Evolutionary conservation across 2,113 vertebrate genomes (phyloP), one percentile per base, ranked within the genome.

Genomic region (Scalopus aquaticus): DNA sequence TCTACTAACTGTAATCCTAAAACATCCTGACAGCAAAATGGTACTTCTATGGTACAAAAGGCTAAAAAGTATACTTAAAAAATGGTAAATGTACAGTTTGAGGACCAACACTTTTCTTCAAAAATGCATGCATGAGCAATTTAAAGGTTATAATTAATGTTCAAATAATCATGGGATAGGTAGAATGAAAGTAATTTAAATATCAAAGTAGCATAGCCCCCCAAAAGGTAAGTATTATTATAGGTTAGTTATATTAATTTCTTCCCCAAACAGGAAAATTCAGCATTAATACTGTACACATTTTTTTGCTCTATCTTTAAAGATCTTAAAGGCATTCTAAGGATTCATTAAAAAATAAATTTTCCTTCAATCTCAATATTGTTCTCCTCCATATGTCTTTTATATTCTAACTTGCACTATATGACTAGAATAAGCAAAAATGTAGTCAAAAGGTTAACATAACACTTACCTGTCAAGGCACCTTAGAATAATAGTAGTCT

Each of bases 401-500:
- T 58, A 76, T 65, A 51, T 30, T 69, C 65, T 58, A 86, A 90
- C 32, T 51, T 88, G 30, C 26, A 60, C 70, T 88, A 5, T 28
- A 69, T 5, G 90, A 93, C 44, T 54, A 70, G 64, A 90, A 65
- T 60, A 94, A 78, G 64, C 72, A 72, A 46, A 88, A 93, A 80
- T 10, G n/a, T n/a, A 65, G 49, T 88, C 32, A 78, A 88, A 91
- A 77, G 62, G 92, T 74, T 95, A 94, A 94, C n/a, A 81, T 69
- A 95, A 93, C 60, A 95, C 98, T 92, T 97, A 99, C 99, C 99
- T 99, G 97, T 99, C 99, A 80, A 99, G 99, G 95, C 99, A 99
- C 88, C 99, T 97, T 90, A 99, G 98, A 77, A 99, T 98, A 98
- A 99, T 99, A 32, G 99, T 99, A 62, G 99, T 99, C 98, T 99